phyloP scores from a whole-genome alignment of 2,113 vertebrate species.

The Mobula birostris region DNA sequence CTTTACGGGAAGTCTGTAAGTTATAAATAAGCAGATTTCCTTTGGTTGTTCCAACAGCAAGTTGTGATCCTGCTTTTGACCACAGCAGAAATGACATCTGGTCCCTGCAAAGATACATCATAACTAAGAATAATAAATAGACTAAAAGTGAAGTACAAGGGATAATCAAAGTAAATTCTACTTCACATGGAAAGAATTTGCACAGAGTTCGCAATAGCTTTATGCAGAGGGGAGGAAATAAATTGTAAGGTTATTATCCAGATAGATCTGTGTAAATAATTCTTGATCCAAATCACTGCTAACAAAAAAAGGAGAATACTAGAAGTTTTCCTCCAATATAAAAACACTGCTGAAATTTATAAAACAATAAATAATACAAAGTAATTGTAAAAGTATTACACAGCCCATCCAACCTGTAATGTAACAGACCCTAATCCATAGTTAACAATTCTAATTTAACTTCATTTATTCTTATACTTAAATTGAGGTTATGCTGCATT shows the following conservation, averaged over 20 bases:
- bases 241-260: not conserved
- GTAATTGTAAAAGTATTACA: too few relatives aligned
- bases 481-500: too few relatives aligned
- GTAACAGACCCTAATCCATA: too few relatives aligned
- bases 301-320: too few relatives aligned
- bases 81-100: slow-evolving; percentile 83
- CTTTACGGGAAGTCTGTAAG: slow-evolving; percentile 89
- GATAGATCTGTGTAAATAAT: not conserved
- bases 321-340: too few relatives aligned
- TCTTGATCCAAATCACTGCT: not conserved
- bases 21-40: slow-evolving; percentile 96
- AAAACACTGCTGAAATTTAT: too few relatives aligned
- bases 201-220: not conserved
- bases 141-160: not conserved
- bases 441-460: too few relatives aligned
- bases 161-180: not conserved
- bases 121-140: not conserved
- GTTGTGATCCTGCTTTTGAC: slow-evolving; percentile 76
- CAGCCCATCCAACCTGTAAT: too few relatives aligned
- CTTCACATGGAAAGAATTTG: not conserved
- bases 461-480: too few relatives aligned
- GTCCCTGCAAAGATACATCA: slow-evolving; percentile 61
- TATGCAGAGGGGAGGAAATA: not conserved
- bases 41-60: slow-evolving; percentile 86
- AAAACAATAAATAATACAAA: too few relatives aligned